Conservation (phyloP, 1,140 invertebrate species). For the Bombus pyrosoma region DNA sequence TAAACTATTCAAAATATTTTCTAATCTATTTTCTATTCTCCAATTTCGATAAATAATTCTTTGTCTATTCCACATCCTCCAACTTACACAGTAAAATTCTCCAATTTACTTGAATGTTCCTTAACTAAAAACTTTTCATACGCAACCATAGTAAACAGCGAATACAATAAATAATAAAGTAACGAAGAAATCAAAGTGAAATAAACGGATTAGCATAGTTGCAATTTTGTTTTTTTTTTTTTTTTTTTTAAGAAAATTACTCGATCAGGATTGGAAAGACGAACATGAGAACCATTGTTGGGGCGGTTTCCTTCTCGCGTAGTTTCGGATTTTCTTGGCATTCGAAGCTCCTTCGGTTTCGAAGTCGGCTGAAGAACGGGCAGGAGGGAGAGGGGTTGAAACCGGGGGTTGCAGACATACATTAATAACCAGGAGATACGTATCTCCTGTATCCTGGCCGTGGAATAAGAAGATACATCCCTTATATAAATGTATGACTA, state of each 20-base stretch:
- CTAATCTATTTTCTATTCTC: background rate
- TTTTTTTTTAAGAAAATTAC: background rate
- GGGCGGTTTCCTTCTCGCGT: constrained; percentile 58
- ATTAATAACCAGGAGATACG: constrained; percentile 81
- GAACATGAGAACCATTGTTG: constrained; percentile 68
- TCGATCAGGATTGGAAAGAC: background rate
- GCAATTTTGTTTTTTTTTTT: background rate
- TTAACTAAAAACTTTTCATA: no score
- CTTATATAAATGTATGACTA: constrained; percentile 79
- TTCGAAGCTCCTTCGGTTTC: constrained; percentile 61
- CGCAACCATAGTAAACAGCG: background rate
- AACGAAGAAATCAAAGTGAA: background rate
- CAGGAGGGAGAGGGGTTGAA: constrained; percentile 24
- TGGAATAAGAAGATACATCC: constrained; percentile 71
- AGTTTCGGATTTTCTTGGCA: constrained; percentile 73
- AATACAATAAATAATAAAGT: background rate
- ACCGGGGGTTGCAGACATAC: constrained; percentile 74
- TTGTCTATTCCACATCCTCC: background rate
- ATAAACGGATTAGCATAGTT: background rate
- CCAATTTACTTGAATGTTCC: no score
- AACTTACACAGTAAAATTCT: no score
- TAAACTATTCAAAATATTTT: background rate
- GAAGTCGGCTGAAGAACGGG: constrained; percentile 9
- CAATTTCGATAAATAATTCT: background rate
- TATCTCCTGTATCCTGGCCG: constrained; percentile 74